Base-by-base conservation (phyloP, 2,113 vertebrate genomes). In the Nestor notabilis region DNA sequence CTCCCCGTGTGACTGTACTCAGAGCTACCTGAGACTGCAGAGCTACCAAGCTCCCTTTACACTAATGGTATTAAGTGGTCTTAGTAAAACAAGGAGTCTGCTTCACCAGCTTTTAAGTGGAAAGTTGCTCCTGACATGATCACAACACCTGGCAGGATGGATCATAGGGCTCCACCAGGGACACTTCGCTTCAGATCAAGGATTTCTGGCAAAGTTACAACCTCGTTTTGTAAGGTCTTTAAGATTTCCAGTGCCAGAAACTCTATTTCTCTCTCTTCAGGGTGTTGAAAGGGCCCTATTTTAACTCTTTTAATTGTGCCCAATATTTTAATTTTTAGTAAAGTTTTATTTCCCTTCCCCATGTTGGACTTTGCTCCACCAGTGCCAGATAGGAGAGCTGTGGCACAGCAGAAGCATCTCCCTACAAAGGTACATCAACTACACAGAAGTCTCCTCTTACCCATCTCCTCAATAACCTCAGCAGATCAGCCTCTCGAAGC, bases 111-210 rank as follows among this genome's bases (percentile, higher is more conserved):
- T 39, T 70, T 53, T 20, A 53, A 53, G 15, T 6, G 21, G n/a
- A 55, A 58, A 56, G 44, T 11, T 39, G 13, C 10, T 89, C 29
- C 81, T 58, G 72, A 68, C 55, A 39, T 53, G 5, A 4, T 71
- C 9, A 27, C 21, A 27, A 0, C 1, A 3, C 29, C 35, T 0
- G 0, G 8, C 17, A 31, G 44, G 13, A 5, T 21, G 44, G 27
- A 15, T 72, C 29, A 47, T 1, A 79, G 12, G 19, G 25, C 39
- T 76, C 35, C 14, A 3, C 47, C 63, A 47, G 14, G 3, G 17
- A 64, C 9, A 2, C 7, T 53, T 37, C 1, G 1, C 41, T 81
- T 9, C 86, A 80, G 35, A 28, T 63, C 44, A 52, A 37, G 17
- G 18, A 20, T 90, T 91, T 87, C 60, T 68, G 79, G 19, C 11